phyloP scores from a whole-genome alignment of 2,113 vertebrate genomes.

The Phasianus colchicus region DNA sequence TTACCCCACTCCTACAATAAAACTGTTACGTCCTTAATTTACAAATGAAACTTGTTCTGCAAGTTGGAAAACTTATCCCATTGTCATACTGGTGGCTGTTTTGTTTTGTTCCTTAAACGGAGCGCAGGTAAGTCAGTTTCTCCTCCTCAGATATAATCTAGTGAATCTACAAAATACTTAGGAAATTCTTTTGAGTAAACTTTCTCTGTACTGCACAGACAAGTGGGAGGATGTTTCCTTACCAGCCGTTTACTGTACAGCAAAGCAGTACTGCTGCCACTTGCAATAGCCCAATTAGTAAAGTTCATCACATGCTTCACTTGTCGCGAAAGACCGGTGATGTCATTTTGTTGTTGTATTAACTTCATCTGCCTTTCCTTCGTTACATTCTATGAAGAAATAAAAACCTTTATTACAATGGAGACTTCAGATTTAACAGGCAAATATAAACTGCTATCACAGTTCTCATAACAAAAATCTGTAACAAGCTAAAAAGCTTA shows the following conservation, averaged over 20 bases:
- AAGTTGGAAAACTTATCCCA: neutral
- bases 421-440: neutral
- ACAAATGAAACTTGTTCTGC: neutral
- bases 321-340: slow-evolving; percentile 90
- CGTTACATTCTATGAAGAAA: slow-evolving; percentile 87
- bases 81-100: neutral
- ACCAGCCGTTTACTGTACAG: slow-evolving; percentile 98
- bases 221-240: slow-evolving; percentile 36
- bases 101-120: neutral
- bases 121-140: neutral
- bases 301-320: slow-evolving; percentile 98
- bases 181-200: neutral
- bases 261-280: slow-evolving; percentile 94
- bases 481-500: neutral
- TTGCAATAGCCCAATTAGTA: slow-evolving; percentile 95
- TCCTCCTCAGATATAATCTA: neutral
- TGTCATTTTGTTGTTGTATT: slow-evolving; percentile 92
- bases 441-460: neutral
- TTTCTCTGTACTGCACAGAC: neutral
- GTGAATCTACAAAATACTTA: neutral
- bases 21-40: neutral
- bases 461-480: neutral
- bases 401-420: neutral
- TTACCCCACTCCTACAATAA: neutral
- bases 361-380: slow-evolving; percentile 96